These are phyloP conservation scores for Amorpha juglandis DNA, from an alignment of 2,888 invertebrate species.

Conservation along the genomic window DNA sequence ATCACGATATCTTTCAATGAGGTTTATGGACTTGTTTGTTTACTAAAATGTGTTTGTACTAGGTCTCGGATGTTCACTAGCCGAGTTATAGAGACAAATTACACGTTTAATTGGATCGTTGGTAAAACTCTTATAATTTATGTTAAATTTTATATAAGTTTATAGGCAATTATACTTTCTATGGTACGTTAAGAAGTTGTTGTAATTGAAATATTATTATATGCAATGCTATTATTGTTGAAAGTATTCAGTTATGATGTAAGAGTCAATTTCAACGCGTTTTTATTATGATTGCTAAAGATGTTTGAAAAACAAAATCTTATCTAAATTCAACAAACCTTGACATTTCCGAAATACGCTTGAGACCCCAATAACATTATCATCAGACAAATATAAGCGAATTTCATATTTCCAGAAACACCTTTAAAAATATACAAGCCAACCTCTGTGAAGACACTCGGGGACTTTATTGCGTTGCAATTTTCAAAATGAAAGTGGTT, in stretches of 20 bases:
- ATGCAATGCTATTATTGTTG: no score
- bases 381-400: constrained; percentile 7
- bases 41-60: background rate
- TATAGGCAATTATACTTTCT: no score
- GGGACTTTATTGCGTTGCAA: constrained; percentile 62
- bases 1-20: constrained; percentile 49
- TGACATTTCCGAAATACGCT: background rate
- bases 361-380: background rate
- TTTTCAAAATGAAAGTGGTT: constrained; percentile 67
- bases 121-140: background rate
- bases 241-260: no score
- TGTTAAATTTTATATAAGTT: background rate
- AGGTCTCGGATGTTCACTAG: background rate
- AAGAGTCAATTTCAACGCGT: no score
- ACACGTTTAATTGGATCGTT: background rate
- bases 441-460: constrained; percentile 15
- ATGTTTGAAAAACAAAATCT: no score
- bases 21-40: constrained; percentile 30
- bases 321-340: background rate
- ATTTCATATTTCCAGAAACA: constrained; percentile 7
- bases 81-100: constrained; percentile 2
- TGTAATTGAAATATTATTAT: background rate
- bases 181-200: background rate
- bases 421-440: constrained; percentile 9
- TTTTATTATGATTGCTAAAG: background rate